Evolutionary conservation across 2,113 vertebrate species (phyloP).

Genomic region (Archocentrus centrarchus): DNA sequence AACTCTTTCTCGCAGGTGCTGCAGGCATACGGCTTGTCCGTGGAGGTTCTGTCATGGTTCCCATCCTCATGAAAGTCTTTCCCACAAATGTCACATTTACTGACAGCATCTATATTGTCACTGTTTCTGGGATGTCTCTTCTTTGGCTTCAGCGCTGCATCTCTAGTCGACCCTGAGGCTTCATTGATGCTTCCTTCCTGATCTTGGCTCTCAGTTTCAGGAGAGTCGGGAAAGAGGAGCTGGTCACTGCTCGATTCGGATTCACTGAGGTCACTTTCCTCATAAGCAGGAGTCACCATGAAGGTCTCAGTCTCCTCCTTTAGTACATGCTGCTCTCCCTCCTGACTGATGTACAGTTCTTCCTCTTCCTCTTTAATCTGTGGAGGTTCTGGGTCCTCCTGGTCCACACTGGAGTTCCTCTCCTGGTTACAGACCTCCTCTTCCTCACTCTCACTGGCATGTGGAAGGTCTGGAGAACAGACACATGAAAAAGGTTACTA

Average conservation of each 20-base stretch:
- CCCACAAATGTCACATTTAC: slow-evolving; percentile 4
- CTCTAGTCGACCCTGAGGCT: background rate
- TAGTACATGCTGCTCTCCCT: background rate
- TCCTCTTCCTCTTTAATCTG: slow-evolving; percentile 34
- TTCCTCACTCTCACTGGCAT: background rate
- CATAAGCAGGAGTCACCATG: background rate
- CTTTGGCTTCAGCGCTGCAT: background rate
- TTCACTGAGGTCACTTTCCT: slow-evolving; percentile 14
- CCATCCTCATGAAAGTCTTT: background rate
- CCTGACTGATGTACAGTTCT: background rate
- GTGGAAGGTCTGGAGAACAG: background rate
- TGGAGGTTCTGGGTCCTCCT: background rate
- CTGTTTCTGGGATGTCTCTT: background rate
- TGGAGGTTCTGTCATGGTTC: background rate
- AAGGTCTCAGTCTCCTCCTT: slow-evolving; percentile 1
- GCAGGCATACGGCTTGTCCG: background rate
- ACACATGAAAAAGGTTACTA: background rate
- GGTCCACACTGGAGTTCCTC: background rate
- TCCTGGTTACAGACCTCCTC: background rate
- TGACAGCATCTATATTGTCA: background rate
- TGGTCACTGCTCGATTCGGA: background rate
- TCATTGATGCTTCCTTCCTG: too few relatives aligned
- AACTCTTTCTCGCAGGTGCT: background rate
- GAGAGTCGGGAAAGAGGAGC: background rate
- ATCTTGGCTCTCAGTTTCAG: background rate